These are phyloP conservation scores for Loriculus beryllinus DNA, from an alignment of 2,797 vertebrate species.

Conservation along the genomic window DNA sequence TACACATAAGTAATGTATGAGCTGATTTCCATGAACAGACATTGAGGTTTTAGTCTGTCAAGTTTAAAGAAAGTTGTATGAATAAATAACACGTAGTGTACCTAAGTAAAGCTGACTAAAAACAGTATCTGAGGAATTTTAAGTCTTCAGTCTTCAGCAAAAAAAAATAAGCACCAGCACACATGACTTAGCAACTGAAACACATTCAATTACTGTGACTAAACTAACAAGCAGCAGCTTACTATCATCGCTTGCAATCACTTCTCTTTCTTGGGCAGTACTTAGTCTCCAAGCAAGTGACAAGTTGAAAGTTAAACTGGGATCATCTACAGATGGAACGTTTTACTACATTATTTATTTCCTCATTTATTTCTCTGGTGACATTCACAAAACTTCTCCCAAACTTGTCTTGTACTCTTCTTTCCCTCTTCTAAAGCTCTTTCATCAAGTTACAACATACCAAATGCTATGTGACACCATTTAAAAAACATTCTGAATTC, in stretches of 20 bases:
- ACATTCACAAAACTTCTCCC: neutral
- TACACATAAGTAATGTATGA: neutral
- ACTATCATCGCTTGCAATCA: neutral
- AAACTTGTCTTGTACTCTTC: neutral
- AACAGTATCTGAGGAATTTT: neutral
- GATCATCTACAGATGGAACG: neutral
- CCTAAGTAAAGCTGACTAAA: neutral
- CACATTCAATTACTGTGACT: neutral
- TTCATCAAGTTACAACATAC: neutral
- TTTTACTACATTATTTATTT: conserved; percentile 30
- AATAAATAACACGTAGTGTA: neutral
- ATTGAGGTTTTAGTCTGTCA: neutral
- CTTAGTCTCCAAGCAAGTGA: neutral
- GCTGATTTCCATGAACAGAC: neutral
- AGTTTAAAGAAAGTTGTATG: neutral
- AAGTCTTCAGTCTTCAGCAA: neutral
- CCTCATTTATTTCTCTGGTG: neutral
- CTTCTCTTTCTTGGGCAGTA: neutral
- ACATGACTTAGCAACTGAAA: neutral
- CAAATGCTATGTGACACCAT: neutral
- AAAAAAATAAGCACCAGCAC: neutral
- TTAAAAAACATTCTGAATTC: neutral
- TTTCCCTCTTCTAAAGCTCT: neutral
- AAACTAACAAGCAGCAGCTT: neutral
- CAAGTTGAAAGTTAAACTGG: neutral